These are phyloP conservation scores for Ictalurus furcatus DNA, from an alignment of 2,113 vertebrate genomes.

Conservation along the genomic window DNA sequence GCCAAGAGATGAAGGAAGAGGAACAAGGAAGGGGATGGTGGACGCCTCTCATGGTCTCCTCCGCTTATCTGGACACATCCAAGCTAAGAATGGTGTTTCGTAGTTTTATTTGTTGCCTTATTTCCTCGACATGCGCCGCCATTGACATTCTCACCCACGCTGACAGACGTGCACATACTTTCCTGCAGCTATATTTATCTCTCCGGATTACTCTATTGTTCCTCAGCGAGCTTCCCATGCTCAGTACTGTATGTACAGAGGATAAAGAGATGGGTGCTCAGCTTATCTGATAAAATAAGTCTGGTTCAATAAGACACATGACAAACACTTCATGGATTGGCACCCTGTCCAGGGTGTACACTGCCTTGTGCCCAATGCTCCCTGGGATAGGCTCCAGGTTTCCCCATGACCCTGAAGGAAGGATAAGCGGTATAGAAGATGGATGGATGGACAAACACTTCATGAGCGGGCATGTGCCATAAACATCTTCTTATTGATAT, in stretches of 20 bases:
- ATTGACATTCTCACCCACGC: neutral
- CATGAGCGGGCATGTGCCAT: neutral
- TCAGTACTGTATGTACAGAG: neutral
- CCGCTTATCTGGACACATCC: neutral
- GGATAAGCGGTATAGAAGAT: too few relatives aligned
- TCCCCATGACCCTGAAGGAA: too few relatives aligned
- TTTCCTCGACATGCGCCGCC: slow-evolving; percentile 22
- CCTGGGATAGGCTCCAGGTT: too few relatives aligned
- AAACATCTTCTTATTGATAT: neutral
- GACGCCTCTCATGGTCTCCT: slow-evolving; percentile 29
- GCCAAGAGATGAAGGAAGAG: slow-evolving; percentile 34
- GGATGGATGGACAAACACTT: neutral
- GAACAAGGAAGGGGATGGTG: slow-evolving; percentile 41
- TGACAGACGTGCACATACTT: slow-evolving; percentile 2
- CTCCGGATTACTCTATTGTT: slow-evolving; percentile 39
- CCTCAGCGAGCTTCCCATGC: slow-evolving; percentile 20
- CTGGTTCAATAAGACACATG: neutral
- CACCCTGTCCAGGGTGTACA: too few relatives aligned
- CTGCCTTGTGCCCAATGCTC: too few relatives aligned
- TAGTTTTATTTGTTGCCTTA: slow-evolving; percentile 24
- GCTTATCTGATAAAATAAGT: slow-evolving; percentile 3
- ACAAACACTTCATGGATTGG: neutral
- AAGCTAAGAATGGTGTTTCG: slow-evolving; percentile 12
- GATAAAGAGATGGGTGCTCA: neutral
- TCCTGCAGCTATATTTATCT: slow-evolving; percentile 39